Percentiles rank a stretch among this genome's conserved stretches.
Evolutionary conservation across 2,888 invertebrate species (phyloP).

Genomic region (Polyommatus icarus): DNA sequence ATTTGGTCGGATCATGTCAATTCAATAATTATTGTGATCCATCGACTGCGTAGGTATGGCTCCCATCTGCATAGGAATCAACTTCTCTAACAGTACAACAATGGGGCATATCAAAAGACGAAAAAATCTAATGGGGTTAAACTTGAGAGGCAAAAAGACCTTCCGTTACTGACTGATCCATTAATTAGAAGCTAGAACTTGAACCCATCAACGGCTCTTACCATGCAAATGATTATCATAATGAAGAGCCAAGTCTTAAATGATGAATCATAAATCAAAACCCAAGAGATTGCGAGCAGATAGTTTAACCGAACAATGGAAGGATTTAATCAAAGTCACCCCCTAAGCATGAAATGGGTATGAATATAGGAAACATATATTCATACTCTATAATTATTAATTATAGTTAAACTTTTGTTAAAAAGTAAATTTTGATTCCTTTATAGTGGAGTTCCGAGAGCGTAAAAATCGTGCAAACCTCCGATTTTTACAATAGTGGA

Average conservation of each 20-base stretch:
- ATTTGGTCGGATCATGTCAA: no score
- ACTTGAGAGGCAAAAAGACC: background rate
- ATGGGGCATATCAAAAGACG: background rate
- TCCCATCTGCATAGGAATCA: no score
- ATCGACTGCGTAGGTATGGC: no score
- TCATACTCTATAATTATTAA: no score
- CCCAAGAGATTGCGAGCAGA: background rate
- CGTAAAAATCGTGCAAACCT: no score
- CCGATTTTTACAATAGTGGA: no score
- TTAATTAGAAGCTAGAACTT: background rate
- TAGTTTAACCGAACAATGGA: background rate
- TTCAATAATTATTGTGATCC: no score
- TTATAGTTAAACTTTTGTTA: background rate
- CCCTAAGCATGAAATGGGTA: background rate
- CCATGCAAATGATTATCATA: background rate
- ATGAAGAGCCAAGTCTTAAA: background rate
- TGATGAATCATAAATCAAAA: background rate
- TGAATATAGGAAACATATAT: background rate
- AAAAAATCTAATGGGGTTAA: background rate
- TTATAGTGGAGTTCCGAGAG: no score
- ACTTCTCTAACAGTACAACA: background rate
- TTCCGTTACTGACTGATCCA: background rate
- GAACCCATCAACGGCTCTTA: background rate
- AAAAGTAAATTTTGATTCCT: no score
- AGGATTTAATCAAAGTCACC: background rate